Percentiles rank a stretch among this genome's conserved stretches.
These are phyloP conservation scores for Oreocharis arfaki DNA, from an alignment of 2,113 vertebrate species.

Conservation along the genomic window DNA sequence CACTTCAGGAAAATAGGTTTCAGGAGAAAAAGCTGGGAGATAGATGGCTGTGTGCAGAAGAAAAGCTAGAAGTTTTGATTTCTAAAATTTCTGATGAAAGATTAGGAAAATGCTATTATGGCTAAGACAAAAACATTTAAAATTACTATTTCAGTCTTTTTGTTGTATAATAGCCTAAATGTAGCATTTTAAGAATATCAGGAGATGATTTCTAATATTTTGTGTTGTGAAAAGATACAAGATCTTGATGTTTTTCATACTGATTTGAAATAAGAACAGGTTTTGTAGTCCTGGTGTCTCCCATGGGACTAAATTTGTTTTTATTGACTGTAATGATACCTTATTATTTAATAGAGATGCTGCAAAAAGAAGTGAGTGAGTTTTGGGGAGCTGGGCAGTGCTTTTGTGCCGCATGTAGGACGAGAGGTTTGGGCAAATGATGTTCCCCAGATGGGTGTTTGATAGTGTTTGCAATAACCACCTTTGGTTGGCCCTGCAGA, in stretches of 20 bases:
- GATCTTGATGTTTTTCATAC: not conserved
- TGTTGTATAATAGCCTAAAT: not conserved
- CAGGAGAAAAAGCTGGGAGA: not conserved
- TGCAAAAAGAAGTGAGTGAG: not conserved
- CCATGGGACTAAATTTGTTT: not conserved
- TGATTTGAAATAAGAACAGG: not conserved
- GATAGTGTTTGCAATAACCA: not conserved
- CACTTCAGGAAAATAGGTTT: not conserved
- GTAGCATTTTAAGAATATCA: not conserved
- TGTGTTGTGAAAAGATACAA: not conserved
- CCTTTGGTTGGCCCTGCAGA: not conserved
- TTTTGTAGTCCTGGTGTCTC: not conserved
- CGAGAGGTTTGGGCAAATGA: not conserved
- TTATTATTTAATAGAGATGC: not conserved
- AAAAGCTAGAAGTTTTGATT: not conserved
- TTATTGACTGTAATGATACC: not conserved
- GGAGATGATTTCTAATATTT: not conserved
- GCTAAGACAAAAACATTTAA: not conserved
- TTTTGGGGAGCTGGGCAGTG: not conserved
- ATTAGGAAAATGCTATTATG: not conserved
- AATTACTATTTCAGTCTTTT: not conserved
- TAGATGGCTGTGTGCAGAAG: not conserved
- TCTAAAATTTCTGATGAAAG: not conserved
- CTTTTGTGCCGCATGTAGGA: rapidly evolving
- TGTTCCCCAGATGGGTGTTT: not conserved